Base-by-base conservation (phyloP, 2,113 vertebrate genomes). In the Erythrocercus mccallii region DNA sequence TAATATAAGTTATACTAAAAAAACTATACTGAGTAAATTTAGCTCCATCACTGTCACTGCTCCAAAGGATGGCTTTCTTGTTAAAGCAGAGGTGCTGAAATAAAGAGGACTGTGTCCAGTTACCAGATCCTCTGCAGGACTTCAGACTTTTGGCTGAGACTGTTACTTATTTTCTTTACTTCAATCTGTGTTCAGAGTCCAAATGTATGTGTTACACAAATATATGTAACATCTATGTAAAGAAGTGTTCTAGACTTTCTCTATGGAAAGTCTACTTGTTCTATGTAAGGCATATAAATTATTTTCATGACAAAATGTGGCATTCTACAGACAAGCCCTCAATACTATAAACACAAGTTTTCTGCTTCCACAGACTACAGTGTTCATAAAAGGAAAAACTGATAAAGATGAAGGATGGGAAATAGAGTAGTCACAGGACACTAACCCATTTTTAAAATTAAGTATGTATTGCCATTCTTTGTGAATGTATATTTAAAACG, bases 291-390 rank as follows among this genome's bases (percentile, higher is more conserved):
- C 12, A 71, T 68, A 48, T 12, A 78, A 82, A 62, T 14, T 44
- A 54, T 37, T 80, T 65, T 64, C 19, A 56, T n/a, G 22, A 69
- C 10, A 80, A 85, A 79, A 81, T 42, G 51, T 40, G 20, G 19
- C 20, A 21, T 48, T 51, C 25, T 80, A 70, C 22, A 60, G 58
- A 65, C 24, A 78, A 47, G 14, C 0, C 0, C 5, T 35, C 1
- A 7, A 48, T 51, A 31, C 5, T 35, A 38, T 30, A 47, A 86
- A 61, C 0, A 9, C 30, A 62, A 84, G 27, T 35, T 47, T 91
- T 85, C 31, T 68, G 40, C 20, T 76, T 81, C 20, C 31, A 28
- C 22, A 30, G 28, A 70, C 30, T 54, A 57, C 2, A 28, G 31
- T 12, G n/a, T 64, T 72, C 20, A 44, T 68, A 56, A 91, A 86